A percentile compares a stretch with the other conserved stretches of the same genome.
phyloP scores from a whole-genome alignment of 1,140 invertebrate genomes.

The Sesamia nonagrioides region DNA sequence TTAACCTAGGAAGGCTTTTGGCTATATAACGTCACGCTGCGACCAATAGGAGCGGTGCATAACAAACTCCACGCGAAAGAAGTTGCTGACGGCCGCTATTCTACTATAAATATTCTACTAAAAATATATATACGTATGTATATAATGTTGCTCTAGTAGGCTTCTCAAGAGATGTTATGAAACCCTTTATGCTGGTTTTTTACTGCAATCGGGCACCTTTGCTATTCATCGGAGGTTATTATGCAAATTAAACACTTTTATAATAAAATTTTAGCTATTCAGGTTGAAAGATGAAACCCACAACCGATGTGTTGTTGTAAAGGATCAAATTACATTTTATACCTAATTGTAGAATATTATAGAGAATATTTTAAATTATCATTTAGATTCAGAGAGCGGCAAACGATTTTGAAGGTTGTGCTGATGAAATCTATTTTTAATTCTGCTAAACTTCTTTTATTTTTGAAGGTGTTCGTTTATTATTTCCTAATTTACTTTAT shows the following conservation, averaged over 20 bases:
- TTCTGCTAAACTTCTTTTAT: neutral
- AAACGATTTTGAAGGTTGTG: neutral
- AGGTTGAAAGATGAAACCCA: neutral
- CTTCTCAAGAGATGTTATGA: no score
- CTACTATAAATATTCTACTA: no score
- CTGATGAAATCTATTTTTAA: neutral
- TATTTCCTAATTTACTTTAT: neutral
- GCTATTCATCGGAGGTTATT: no score
- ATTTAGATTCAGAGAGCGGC: neutral
- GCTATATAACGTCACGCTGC: no score
- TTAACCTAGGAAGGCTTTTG: no score
- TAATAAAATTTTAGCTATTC: neutral
- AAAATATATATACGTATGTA: no score
- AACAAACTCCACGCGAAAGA: no score
- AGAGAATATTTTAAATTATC: conserved; percentile 4
- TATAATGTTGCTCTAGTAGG: no score
- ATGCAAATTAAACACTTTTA: neutral
- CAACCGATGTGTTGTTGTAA: conserved; percentile 1
- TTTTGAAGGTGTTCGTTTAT: conserved; percentile 17
- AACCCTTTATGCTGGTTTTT: no score
- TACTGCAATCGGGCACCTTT: no score
- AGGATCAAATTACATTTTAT: conserved; percentile 30
- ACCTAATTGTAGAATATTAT: neutral
- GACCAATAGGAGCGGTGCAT: no score
- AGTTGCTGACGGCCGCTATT: no score